A percentile compares a stretch with the other conserved stretches of the same genome.
These are phyloP conservation scores for Phasia obesa DNA, from an alignment of 2,888 invertebrate species.

Conservation along the genomic window DNA sequence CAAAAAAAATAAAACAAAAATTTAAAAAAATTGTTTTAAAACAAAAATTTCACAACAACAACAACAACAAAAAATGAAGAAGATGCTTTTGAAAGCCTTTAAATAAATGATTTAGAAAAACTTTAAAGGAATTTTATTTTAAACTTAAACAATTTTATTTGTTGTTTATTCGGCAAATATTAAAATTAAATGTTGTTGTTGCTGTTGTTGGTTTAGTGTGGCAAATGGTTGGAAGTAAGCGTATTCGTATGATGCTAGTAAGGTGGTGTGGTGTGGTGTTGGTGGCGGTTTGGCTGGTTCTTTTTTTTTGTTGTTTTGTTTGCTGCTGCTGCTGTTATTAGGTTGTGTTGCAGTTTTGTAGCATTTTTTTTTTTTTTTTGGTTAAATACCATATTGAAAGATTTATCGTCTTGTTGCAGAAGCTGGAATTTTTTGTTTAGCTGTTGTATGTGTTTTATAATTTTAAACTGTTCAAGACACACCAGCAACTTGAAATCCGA, in stretches of 20 bases:
- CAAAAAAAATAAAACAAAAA: not conserved
- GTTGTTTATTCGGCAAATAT: conserved; percentile 41
- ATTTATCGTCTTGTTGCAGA: conserved; percentile 79
- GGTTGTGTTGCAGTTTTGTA: conserved; percentile 76
- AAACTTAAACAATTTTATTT: conserved; percentile 24
- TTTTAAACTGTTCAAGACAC: conserved; percentile 47
- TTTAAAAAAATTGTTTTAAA: not conserved
- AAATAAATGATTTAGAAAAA: conserved; percentile 64
- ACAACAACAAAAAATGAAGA: not conserved
- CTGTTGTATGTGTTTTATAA: conserved; percentile 26
- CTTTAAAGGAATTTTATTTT: conserved; percentile 58
- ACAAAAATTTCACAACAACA: conserved; percentile 3
- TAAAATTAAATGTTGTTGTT: conserved; percentile 46
- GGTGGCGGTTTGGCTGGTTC: conserved; percentile 60
- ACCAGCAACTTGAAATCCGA: conserved; percentile 56
- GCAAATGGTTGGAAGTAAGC: conserved; percentile 32
- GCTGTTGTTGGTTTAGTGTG: conserved; percentile 40
- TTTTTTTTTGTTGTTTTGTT: conserved; percentile 27
- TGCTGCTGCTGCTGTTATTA: conserved; percentile 41
- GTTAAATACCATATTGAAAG: conserved; percentile 81
- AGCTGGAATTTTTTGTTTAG: conserved; percentile 70
- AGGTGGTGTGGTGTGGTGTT: conserved; percentile 34
- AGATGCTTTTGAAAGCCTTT: conserved; percentile 66
- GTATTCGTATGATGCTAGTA: conserved; percentile 26
- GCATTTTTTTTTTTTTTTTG: conserved; percentile 49